These are phyloP conservation scores for Euplexia lucipara DNA, from an alignment of 2,888 invertebrate species.

Conservation along the genomic window DNA sequence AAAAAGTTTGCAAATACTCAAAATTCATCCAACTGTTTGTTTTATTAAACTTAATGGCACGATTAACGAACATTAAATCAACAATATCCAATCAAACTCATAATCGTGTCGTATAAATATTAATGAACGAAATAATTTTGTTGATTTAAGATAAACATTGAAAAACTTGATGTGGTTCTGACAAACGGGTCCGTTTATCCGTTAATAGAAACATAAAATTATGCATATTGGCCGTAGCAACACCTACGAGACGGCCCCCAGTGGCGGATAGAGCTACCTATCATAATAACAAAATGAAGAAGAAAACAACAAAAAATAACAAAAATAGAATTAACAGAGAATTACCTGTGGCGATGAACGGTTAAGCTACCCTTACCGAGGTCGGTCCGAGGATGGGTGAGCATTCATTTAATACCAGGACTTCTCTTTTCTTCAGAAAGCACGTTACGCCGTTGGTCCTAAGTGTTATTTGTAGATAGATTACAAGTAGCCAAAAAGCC, in stretches of 20 bases:
- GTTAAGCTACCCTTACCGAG: too few species aligned
- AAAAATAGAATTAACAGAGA: too few species aligned
- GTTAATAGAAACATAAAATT: constrained; percentile 76
- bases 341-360: too few species aligned
- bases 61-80: constrained; percentile 33
- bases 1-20: background rate
- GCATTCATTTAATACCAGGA: too few species aligned
- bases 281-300: constrained; percentile 62
- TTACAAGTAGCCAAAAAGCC: too few species aligned
- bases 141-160: constrained; percentile 44
- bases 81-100: constrained; percentile 29
- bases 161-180: constrained; percentile 45
- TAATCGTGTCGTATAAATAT: constrained; percentile 49
- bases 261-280: constrained; percentile 63
- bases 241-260: constrained; percentile 69
- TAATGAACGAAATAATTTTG: constrained; percentile 44
- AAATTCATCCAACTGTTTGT: constrained; percentile 20
- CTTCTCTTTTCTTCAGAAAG: too few species aligned
- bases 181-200: constrained; percentile 48
- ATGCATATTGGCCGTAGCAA: constrained; percentile 72
- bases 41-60: constrained; percentile 15
- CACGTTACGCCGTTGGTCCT: too few species aligned
- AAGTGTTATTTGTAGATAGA: too few species aligned
- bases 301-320: constrained; percentile 29
- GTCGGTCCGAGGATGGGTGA: too few species aligned